Percentiles rank a stretch among this genome's conserved stretches.
phyloP scores from a whole-genome alignment of 1,140 invertebrate genomes.

The Lerema accius region DNA sequence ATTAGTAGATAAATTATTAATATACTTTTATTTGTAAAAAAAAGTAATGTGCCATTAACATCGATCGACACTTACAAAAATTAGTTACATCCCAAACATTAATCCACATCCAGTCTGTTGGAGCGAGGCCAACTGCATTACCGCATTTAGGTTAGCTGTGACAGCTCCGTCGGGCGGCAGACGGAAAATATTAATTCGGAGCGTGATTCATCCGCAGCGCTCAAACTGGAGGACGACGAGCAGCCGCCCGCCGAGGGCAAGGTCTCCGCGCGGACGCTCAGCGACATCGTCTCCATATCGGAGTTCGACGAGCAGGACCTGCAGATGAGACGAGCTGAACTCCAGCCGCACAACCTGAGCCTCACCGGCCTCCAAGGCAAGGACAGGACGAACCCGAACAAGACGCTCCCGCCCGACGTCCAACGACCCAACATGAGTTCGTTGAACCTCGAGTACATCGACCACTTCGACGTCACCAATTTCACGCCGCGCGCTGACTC shows the following conservation, averaged over 20 bases:
- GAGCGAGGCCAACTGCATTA: slow-evolving; percentile 57
- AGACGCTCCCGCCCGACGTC: slow-evolving; percentile 64
- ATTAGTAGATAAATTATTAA: no score
- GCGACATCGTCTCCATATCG: slow-evolving; percentile 88
- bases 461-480: slow-evolving; percentile 55
- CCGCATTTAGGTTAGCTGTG: slow-evolving; percentile 46
- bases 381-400: slow-evolving; percentile 55
- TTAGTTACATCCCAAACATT: no score
- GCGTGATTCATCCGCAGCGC: slow-evolving; percentile 66
- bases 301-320: slow-evolving; percentile 86
- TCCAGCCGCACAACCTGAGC: slow-evolving; percentile 63
- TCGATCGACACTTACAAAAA: slow-evolving; percentile 15
- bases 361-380: slow-evolving; percentile 43
- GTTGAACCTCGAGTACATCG: slow-evolving; percentile 57
- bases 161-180: slow-evolving; percentile 45
- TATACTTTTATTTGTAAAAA: no score
- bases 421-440: slow-evolving; percentile 65
- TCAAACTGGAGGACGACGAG: slow-evolving; percentile 83
- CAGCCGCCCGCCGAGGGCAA: slow-evolving; percentile 72
- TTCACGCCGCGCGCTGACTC: slow-evolving; percentile 66
- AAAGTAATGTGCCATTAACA: slow-evolving; percentile 23
- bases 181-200: slow-evolving; percentile 43
- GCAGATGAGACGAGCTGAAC: slow-evolving; percentile 75
- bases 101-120: slow-evolving; percentile 43
- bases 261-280: slow-evolving; percentile 85